Percentiles rank a stretch among this genome's conserved stretches.
Evolutionary conservation across 2,797 vertebrate genomes (phyloP).

Genomic region (Helostoma temminkii): DNA sequence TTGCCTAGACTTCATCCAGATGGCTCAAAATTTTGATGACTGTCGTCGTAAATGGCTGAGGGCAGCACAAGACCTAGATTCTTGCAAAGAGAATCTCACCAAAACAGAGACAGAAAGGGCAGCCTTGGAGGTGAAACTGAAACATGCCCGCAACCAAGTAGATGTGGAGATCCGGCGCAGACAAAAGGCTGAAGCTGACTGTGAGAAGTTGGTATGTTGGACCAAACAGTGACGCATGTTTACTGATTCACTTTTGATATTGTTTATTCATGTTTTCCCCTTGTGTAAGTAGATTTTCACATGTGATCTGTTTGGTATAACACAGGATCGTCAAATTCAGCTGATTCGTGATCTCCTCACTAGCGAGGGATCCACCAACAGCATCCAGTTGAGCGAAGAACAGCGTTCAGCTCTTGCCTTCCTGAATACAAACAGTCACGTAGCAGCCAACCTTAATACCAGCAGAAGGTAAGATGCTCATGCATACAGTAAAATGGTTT

Average conservation of each 20-base stretch:
- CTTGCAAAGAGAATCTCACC: constrained; percentile 90
- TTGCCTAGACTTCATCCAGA: constrained; percentile 92
- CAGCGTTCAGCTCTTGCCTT: constrained; percentile 96
- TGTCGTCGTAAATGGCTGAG: constrained; percentile 89
- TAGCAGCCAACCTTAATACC: constrained; percentile 80
- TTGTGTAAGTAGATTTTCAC: neutral
- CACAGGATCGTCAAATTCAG: constrained; percentile 95
- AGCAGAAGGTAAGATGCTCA: constrained; percentile 87
- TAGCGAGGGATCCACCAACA: constrained; percentile 91
- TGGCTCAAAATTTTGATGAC: constrained; percentile 93
- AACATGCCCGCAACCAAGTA: constrained; percentile 97
- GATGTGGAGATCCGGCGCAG: constrained; percentile 96
- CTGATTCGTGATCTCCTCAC: constrained; percentile 95
- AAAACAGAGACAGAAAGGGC: constrained; percentile 91
- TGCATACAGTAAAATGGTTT: neutral
- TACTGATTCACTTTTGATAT: neutral
- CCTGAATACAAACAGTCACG: constrained; percentile 88
- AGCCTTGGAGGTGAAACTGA: constrained; percentile 95
- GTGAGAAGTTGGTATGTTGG: constrained; percentile 91
- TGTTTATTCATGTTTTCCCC: rapidly evolving
- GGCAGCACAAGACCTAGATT: constrained; percentile 87
- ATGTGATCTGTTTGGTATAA: neutral
- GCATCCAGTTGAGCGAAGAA: constrained; percentile 96
- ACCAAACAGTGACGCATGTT: neutral
- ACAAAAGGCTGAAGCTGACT: constrained; percentile 94